Evolutionary conservation across 2,113 vertebrate species (phyloP).

Genomic region (Megaceryle maxima): DNA sequence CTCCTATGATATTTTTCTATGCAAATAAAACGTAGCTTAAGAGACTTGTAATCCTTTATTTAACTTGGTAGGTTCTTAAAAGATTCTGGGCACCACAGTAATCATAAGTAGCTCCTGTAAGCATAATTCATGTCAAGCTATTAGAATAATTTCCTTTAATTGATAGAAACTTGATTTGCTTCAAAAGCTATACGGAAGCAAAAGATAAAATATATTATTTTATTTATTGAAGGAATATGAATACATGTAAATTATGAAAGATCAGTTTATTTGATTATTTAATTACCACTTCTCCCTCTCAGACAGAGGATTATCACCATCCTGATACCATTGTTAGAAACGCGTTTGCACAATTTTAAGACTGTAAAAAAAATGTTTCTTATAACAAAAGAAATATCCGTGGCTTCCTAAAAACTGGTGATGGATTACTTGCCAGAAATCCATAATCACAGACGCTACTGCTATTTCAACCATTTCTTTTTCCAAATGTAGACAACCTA

Average conservation of each 20-base stretch:
- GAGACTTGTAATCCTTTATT: constrained; percentile 56
- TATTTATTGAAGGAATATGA: constrained; percentile 54
- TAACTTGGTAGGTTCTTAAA: constrained; percentile 46
- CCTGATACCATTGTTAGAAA: background rate
- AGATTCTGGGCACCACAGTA: constrained; percentile 4
- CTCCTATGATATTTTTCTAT: constrained; percentile 78
- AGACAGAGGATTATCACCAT: background rate
- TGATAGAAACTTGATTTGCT: background rate
- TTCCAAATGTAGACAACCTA: background rate
- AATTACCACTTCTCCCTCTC: background rate
- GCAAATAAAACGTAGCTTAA: constrained; percentile 70
- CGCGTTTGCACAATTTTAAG: background rate
- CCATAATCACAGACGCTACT: background rate
- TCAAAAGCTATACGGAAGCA: constrained; percentile 21
- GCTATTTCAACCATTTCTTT: background rate
- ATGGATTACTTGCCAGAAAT: background rate
- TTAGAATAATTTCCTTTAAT: constrained; percentile 29
- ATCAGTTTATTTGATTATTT: constrained; percentile 18
- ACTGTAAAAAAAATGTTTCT: background rate
- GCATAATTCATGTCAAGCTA: constrained; percentile 22
- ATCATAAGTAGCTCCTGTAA: background rate
- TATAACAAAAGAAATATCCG: constrained; percentile 15
- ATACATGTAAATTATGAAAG: constrained; percentile 41
- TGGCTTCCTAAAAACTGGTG: constrained; percentile 14
- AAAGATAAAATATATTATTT: constrained; percentile 38